These are phyloP conservation scores for Trichomycterus rosablanca DNA, from an alignment of 2,113 vertebrate species.

Conservation along the genomic window DNA sequence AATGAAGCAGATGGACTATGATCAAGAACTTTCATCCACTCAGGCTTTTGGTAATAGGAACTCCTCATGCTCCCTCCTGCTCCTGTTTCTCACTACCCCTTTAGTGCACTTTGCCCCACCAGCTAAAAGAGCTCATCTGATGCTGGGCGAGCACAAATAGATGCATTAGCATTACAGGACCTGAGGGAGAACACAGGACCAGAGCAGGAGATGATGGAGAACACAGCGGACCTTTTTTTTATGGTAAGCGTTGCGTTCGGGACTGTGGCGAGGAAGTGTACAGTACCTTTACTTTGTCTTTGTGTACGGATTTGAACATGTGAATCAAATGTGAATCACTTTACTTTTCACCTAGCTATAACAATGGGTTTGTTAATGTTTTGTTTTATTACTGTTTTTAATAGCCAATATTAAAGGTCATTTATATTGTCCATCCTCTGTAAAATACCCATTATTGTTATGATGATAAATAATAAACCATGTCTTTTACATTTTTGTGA, in stretches of 20 bases:
- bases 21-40: conserved; percentile 7
- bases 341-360: conserved; percentile 43
- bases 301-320: conserved; percentile 55
- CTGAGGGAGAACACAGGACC: not conserved
- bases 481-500: conserved; percentile 66
- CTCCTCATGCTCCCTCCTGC: not conserved
- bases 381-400: conserved; percentile 56
- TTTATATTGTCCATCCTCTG: conserved; percentile 58
- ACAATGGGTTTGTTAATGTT: conserved; percentile 44
- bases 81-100: not conserved
- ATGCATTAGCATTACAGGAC: conserved; percentile 2
- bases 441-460: conserved; percentile 53
- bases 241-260: not conserved
- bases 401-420: conserved; percentile 48
- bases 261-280: conserved; percentile 24
- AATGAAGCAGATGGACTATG: conserved; percentile 21
- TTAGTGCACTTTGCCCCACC: not conserved
- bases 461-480: conserved; percentile 39
- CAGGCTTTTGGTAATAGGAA: conserved; percentile 1
- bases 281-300: conserved; percentile 25
- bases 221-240: not conserved
- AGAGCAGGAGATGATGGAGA: conserved; percentile 1
- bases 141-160: not conserved
- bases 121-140: not conserved
- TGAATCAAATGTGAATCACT: conserved; percentile 62